Evolutionary conservation across 2,888 invertebrate genomes (phyloP), one percentile per base, ranked within the genome.

Genomic region (Helicoverpa assulta): DNA sequence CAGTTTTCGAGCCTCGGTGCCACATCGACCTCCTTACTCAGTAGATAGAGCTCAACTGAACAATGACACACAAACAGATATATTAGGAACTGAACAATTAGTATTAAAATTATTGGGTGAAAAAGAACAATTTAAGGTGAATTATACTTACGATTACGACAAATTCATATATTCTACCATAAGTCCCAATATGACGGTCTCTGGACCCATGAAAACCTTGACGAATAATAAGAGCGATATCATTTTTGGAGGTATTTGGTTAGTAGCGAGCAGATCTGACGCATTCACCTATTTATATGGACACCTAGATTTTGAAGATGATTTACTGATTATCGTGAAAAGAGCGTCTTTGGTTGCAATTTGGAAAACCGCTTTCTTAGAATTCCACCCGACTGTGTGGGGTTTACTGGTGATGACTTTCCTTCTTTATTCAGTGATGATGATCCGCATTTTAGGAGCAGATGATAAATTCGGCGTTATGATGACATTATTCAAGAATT

Each of bases 1-100:
- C 67, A 87, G 84, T 0, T 66, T 93, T 10, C 81, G 72, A 18
- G 86, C 88, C 0, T 78, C 83, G 1, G 72, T 85, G 0, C 66
- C 89, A 0, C 83, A 92, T 40, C 85, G 86, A 82, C 89, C 92
- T 1, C 93, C 93, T 0, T 91, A 84, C 54, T 69, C 81, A 0
- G 82, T 91, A 0, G 61, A 89, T 26, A 86, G 81, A 10, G n/a
- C 60, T 3, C 29, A 33, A 14, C 54, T 58, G 7, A 47, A 47
- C 10, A 26, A 18, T 12, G 29, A 40, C 3, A 18, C 19, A 7
- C 29, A 16, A 40, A 8, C 33, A 33, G 18, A 29, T 6, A 26
- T 2, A 52, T 0, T 57, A n/a, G 80, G 80, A 43, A 50, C 68
- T 33, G 78, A 81, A 58, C 73, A 81, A 54, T 43, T 37, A 10